Evolutionary conservation across 2,888 invertebrate species (phyloP), one percentile per base, ranked within the genome.

Genomic region (Psylliodes chrysocephalus): DNA sequence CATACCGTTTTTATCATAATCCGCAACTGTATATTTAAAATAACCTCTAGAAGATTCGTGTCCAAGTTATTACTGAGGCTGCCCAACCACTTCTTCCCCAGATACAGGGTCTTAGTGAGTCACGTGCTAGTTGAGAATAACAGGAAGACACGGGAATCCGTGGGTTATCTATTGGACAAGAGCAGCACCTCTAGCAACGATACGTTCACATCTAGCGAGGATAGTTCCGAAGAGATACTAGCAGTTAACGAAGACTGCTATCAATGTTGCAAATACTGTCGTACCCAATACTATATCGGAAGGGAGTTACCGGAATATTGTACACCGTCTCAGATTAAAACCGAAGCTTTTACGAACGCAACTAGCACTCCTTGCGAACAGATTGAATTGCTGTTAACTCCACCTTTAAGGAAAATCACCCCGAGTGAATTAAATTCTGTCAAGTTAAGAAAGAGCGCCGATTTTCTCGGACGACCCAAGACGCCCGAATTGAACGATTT

Each of bases 401-500:
- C 66, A 14, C 68, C 68, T 14, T 33, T 66, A 15, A 56, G 68
- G 22, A 61, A 44, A 19, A 68, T 68, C 28, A 68, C 66, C 1
- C 44, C 52, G 6, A 33, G 28, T 1, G 64, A 68, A 19, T 49
- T 68, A 25, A 60, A 62, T 35, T 69, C 59, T 7, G 60, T 68
- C 8, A 57, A 73, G 54, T 53, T 73, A 6, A 66, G 67, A 42
- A 69, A 69, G n/a, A 63, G 68, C 0, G 47, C 47, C 5, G 67
- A 52, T 22, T 38, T 38, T n/a, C 33, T 62, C 4, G 66, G 64
- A 59, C 62, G 62, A 8, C 53, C 66, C 5, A 70, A 67, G 51
- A 67, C 70, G 17, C 67, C 70, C 0, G 75, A 77, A 54, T 70
- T 75, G 2, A 64, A 68, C 52, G 75, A 78, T 42, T 69, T 77